Percentiles rank a stretch among this genome's conserved stretches.
These are phyloP conservation scores for Aulostomus chinensis DNA, from an alignment of 2,797 vertebrate species.

Conservation along the genomic window DNA sequence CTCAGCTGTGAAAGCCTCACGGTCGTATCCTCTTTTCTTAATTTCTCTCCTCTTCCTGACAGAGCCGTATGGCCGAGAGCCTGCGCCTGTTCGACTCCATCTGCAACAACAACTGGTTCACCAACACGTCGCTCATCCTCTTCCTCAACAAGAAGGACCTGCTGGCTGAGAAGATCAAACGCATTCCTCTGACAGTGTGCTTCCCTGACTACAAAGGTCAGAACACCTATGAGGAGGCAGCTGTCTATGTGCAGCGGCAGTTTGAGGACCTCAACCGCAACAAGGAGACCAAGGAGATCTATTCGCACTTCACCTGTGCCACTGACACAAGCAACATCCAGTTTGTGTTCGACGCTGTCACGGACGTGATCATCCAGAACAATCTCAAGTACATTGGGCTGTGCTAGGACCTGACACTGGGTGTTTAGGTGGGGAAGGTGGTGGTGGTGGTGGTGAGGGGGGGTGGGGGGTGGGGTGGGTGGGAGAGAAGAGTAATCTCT, in stretches of 20 bases:
- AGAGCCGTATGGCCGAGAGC: constrained; percentile 85
- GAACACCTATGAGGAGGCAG: constrained; percentile 98
- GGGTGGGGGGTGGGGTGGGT: neutral
- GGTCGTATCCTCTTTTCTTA: neutral
- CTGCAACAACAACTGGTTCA: constrained; percentile 90
- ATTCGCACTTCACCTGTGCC: constrained; percentile 99
- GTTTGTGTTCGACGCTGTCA: constrained; percentile 99
- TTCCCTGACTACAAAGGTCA: constrained; percentile 99
- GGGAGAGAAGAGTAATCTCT: constrained; percentile 46
- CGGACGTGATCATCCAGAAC: constrained; percentile 99
- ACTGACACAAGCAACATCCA: constrained; percentile 99
- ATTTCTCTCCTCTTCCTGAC: constrained; percentile 24
- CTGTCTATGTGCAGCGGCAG: constrained; percentile 97
- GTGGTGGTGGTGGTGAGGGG: neutral
- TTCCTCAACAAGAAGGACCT: constrained; percentile 99
- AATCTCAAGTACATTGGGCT: constrained; percentile 99
- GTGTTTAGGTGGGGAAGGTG: constrained; percentile 11
- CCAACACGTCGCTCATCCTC: constrained; percentile 92
- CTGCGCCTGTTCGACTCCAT: constrained; percentile 86
- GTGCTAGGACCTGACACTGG: constrained; percentile 85
- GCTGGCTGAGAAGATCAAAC: constrained; percentile 98
- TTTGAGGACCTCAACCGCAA: constrained; percentile 99
- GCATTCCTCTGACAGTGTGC: constrained; percentile 95
- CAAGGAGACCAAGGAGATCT: constrained; percentile 99
- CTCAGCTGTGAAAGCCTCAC: constrained; percentile 9